These are phyloP conservation scores for Syrphus vitripennis DNA, from an alignment of 2,888 invertebrate species.

Conservation along the genomic window DNA sequence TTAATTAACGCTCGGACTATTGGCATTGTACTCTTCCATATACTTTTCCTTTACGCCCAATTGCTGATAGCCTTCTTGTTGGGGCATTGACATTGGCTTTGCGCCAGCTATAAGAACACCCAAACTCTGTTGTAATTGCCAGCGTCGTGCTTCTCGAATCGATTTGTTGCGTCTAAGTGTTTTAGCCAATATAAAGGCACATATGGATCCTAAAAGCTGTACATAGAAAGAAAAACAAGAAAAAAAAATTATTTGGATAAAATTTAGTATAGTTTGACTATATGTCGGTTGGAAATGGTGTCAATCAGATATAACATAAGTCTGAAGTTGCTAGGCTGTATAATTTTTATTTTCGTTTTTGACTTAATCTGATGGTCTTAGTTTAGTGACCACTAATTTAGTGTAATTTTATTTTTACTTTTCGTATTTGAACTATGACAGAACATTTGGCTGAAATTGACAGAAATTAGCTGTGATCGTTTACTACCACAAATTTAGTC, in stretches of 20 bases:
- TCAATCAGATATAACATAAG: no score
- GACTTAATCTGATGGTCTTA: no score
- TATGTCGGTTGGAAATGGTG: no score
- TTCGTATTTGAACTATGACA: no score
- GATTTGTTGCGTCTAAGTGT: conserved; percentile 90
- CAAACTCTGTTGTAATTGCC: conserved; percentile 83
- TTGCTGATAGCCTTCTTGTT: conserved; percentile 79
- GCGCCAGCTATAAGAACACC: conserved; percentile 78
- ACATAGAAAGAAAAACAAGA: conserved; percentile 73
- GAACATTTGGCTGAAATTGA: no score
- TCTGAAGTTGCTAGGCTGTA: no score
- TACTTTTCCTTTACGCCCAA: conserved; percentile 76
- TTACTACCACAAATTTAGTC: no score
- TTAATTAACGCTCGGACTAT: conserved; percentile 80
- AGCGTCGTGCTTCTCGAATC: conserved; percentile 86
- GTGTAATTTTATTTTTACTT: no score
- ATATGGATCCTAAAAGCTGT: conserved; percentile 92
- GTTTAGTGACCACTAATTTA: no score
- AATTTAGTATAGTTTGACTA: no score
- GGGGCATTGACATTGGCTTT: conserved; percentile 75
- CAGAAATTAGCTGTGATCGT: no score
- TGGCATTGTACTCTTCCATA: conserved; percentile 77
- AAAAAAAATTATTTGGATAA: background rate
- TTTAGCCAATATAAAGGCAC: conserved; percentile 93
- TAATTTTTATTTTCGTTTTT: no score